Conservation (phyloP, 2,888 invertebrate species). For the Pyrochroa serraticornis region DNA sequence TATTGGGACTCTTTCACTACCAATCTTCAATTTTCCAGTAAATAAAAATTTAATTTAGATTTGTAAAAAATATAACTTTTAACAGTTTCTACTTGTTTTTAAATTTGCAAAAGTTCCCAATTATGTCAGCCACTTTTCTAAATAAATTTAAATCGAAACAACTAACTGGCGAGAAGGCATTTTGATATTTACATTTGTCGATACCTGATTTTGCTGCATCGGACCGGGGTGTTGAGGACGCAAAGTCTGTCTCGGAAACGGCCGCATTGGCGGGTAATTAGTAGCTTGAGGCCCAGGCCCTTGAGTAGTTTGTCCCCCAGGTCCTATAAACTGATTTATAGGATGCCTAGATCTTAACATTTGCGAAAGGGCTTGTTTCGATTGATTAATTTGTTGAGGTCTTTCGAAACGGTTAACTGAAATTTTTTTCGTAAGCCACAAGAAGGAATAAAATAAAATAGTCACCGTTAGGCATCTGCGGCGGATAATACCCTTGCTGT, state of each 20-base stretch:
- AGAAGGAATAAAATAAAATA: slow-evolving; percentile 16
- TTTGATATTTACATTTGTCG: background rate
- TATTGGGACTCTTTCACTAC: too few species aligned
- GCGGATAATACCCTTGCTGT: slow-evolving; percentile 59
- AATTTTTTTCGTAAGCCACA: too few species aligned
- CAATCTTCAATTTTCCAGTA: too few species aligned
- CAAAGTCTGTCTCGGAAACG: slow-evolving; percentile 60
- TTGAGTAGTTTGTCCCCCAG: slow-evolving; percentile 46
- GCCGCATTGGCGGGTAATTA: slow-evolving; percentile 59
- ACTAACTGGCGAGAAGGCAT: too few species aligned
- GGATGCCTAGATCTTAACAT: slow-evolving; percentile 79
- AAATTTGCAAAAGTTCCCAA: too few species aligned
- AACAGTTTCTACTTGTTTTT: too few species aligned
- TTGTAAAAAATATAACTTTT: too few species aligned
- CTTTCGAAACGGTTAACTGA: slow-evolving; percentile 59
- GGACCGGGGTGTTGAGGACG: slow-evolving; percentile 55
- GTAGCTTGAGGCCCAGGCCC: slow-evolving; percentile 52
- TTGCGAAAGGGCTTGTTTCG: slow-evolving; percentile 84
- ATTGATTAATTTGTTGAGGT: slow-evolving; percentile 67
- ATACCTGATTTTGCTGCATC: slow-evolving; percentile 57
- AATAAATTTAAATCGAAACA: too few species aligned
- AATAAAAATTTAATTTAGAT: too few species aligned
- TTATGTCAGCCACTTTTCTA: too few species aligned
- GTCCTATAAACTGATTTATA: slow-evolving; percentile 58
- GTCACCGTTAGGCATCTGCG: slow-evolving; percentile 57